These are phyloP conservation scores for Hylaeus anthracinus DNA, from an alignment of 1,140 invertebrate species.

Conservation along the genomic window DNA sequence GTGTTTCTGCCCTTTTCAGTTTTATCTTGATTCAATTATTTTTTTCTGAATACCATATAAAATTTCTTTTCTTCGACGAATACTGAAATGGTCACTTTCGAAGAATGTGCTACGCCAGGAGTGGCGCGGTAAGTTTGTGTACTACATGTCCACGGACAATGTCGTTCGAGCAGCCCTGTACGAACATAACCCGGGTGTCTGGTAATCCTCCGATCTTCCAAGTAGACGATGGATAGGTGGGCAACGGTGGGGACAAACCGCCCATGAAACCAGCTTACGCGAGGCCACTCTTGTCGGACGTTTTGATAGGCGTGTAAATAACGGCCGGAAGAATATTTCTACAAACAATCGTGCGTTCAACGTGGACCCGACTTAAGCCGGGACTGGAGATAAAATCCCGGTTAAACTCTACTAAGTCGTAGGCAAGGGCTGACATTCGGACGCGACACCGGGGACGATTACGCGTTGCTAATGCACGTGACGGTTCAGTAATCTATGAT, in stretches of 20 bases:
- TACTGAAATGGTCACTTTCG: no score
- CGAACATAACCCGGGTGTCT: conserved; percentile 16
- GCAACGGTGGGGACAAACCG: conserved; percentile 22
- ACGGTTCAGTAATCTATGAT: conserved; percentile 19
- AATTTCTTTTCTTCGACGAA: no score
- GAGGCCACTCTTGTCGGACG: conserved; percentile 38
- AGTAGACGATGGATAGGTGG: conserved; percentile 19
- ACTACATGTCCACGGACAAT: background rate
- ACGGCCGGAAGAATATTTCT: conserved; percentile 62
- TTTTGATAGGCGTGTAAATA: conserved; percentile 66
- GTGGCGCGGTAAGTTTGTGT: background rate
- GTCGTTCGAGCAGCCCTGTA: background rate
- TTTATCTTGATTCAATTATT: no score
- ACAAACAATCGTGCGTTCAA: conserved; percentile 56
- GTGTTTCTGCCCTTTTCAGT: no score
- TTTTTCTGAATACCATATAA: no score
- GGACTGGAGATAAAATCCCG: conserved; percentile 48
- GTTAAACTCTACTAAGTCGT: conserved; percentile 50
- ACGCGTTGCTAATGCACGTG: conserved; percentile 4
- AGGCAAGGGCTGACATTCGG: conserved; percentile 16
- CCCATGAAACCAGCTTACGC: conserved; percentile 50
- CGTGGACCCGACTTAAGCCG: conserved; percentile 22
- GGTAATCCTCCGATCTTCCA: conserved; percentile 44
- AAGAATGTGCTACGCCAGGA: no score
- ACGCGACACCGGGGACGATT: conserved; percentile 15